phyloP scores from a whole-genome alignment of 1,140 invertebrate genomes.

The Mactra quadrangularis region DNA sequence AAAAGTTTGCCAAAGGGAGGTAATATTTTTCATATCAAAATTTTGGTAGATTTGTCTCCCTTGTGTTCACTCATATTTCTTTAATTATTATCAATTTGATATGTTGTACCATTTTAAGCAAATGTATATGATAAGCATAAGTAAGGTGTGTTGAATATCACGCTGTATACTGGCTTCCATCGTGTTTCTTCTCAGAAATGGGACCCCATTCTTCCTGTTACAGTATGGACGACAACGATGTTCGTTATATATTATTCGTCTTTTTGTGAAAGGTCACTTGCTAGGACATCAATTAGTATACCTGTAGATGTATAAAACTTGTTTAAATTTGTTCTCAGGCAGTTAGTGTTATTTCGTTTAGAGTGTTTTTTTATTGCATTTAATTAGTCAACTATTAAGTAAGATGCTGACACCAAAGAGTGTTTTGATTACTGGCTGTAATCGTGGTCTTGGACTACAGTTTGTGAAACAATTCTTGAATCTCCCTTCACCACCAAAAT shows the following conservation, averaged over 20 bases:
- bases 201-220: no score
- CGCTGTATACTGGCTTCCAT: no score
- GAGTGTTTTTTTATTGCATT: not conserved
- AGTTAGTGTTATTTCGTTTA: not conserved
- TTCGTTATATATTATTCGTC: not conserved
- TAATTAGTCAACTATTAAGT: not conserved
- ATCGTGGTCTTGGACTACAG: conserved; percentile 93
- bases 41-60: no score
- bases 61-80: no score
- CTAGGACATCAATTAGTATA: not conserved
- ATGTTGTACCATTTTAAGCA: no score
- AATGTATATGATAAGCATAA: no score
- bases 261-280: not conserved
- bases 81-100: no score
- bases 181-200: no score
- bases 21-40: no score
- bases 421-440: conserved; percentile 93
- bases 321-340: not conserved
- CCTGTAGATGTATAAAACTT: not conserved
- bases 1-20: no score
- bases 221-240: not conserved
- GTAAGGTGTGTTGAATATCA: no score
- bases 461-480: conserved; percentile 89
- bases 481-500: conserved; percentile 67
- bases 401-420: conserved; percentile 49